phyloP scores from a whole-genome alignment of 2,888 invertebrate genomes.

The Shargacucullia verbasci region DNA sequence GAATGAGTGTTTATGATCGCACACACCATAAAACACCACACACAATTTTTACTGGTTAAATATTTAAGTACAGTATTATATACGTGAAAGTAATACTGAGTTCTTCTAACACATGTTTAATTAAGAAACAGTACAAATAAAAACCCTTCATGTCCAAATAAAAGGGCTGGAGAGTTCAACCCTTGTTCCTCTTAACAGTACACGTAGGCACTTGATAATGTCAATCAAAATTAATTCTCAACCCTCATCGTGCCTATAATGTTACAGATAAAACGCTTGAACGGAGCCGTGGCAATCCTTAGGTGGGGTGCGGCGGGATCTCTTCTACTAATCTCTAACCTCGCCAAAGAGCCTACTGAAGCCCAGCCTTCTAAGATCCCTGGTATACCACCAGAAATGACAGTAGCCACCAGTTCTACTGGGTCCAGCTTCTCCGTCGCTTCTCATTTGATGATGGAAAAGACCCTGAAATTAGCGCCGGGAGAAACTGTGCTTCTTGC shows the following conservation, averaged over 20 bases:
- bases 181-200: constrained; percentile 22
- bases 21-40: too few species aligned
- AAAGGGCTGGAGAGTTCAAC: constrained; percentile 23
- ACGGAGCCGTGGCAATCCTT: constrained; percentile 76
- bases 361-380: constrained; percentile 82
- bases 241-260: constrained; percentile 22
- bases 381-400: constrained; percentile 78
- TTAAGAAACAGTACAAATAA: background rate
- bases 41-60: too few species aligned
- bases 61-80: too few species aligned
- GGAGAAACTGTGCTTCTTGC: constrained; percentile 79
- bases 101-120: constrained; percentile 4
- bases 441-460: constrained; percentile 72
- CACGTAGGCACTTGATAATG: constrained; percentile 21
- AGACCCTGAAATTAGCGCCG: constrained; percentile 68
- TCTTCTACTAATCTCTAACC: constrained; percentile 81
- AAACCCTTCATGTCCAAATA: background rate
- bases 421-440: constrained; percentile 74
- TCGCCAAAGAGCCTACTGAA: constrained; percentile 78
- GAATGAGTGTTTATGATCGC: too few species aligned
- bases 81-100: background rate
- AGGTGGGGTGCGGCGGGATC: constrained; percentile 81
- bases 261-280: constrained; percentile 89
- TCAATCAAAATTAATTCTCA: constrained; percentile 30
- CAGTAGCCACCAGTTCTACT: constrained; percentile 75